phyloP scores from a whole-genome alignment of 2,113 vertebrate genomes.

The Cynocephalus volans region DNA sequence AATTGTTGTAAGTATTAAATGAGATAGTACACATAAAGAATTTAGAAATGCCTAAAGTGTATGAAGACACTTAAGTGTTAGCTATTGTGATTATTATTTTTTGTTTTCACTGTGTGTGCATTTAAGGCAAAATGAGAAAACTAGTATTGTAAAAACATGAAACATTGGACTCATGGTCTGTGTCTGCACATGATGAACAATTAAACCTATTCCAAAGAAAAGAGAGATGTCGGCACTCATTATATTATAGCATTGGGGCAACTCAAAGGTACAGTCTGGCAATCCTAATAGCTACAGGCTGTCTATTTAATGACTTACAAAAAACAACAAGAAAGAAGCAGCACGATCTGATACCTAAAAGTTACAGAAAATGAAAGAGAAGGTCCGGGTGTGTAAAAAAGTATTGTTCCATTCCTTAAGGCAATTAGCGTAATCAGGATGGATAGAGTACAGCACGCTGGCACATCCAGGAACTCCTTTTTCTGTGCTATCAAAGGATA shows the following conservation, averaged over 20 bases:
- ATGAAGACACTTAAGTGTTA: background rate
- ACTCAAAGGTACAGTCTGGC: background rate
- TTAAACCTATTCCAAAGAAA: background rate
- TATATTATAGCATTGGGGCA: background rate
- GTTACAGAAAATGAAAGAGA: background rate
- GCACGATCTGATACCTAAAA: conserved; percentile 1
- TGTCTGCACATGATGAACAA: background rate
- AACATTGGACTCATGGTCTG: background rate
- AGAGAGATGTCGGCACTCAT: background rate
- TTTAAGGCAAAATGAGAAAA: conserved; percentile 44
- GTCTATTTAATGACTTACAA: conserved; percentile 66
- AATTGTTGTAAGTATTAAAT: background rate
- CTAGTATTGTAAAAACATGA: background rate
- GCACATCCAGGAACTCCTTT: conserved; percentile 59
- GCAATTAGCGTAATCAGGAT: background rate
- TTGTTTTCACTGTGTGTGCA: background rate
- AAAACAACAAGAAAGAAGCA: conserved; percentile 59
- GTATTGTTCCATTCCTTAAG: conserved; percentile 7
- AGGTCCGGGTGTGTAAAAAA: background rate
- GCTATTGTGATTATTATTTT: background rate
- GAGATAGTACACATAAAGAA: background rate
- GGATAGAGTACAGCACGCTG: background rate
- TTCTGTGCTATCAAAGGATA: conserved; percentile 87
- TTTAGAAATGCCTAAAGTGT: background rate
- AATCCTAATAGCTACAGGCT: conserved; percentile 51